Base-by-base conservation (phyloP, 2,113 vertebrate species). In the Indicator maculatus region DNA sequence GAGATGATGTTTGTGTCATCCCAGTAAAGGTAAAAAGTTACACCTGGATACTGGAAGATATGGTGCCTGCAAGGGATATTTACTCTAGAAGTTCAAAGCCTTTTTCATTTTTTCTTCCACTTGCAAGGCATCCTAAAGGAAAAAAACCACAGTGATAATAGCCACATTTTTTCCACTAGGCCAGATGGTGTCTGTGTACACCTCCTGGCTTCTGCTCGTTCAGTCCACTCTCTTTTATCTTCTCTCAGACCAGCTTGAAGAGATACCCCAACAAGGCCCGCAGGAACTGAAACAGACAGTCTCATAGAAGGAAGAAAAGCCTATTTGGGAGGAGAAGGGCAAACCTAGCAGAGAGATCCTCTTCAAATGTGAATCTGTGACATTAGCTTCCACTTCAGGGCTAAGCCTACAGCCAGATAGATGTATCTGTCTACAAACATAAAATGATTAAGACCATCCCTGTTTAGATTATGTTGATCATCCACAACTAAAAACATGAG, bases 31-130 rank as follows among this genome's bases (percentile, higher is more conserved):
- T 67, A 19, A 69, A 82, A 50, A 18, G 11, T 66, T 86, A 38
- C 55, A 80, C 24, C 39, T 53, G 47, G 66, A 38, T 71, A 18
- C 8, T 83, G 38, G 16, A 28, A 83, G 16, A 82, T 15, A 59
- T 0, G 0, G 56, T 5, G 14, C 38, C 65, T 76, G 28, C 65
- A 83, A 72, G 39, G 30, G 36, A 8, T 50, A 75, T 36, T 73
- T 78, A 5, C 20, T 58, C 28, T 69, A 60, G 13, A 67, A 66
- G 11, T 76, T 61, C 39, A 73, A 86, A 70, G 52, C 33, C 8
- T 63, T 83, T 72, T 65, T 31, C 20, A 28, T 66, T 61, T 66
- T 74, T 83, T 91, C 53, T 93, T 90, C 67, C 52, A 93, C 69
- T 76, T 83, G 79, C 4, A 5, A 91, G 52, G 31, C 83, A 88